A percentile compares a stretch with the other conserved stretches of the same genome.
phyloP scores from a whole-genome alignment of 2,797 vertebrate genomes.

The Acestrorhynchus altus region DNA sequence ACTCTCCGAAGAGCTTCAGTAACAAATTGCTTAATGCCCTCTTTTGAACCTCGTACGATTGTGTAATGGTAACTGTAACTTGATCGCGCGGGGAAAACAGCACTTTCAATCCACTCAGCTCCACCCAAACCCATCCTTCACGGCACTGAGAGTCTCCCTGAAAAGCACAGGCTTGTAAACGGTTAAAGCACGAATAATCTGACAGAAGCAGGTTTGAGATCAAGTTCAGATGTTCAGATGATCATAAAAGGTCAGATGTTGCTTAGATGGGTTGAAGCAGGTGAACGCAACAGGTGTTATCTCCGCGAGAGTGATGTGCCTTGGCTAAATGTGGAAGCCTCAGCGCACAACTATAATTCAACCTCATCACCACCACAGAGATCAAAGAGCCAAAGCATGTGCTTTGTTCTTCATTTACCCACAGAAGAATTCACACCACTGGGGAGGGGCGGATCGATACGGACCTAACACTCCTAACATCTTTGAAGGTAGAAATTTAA shows the following conservation, averaged over 20 bases:
- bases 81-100: constrained; percentile 66
- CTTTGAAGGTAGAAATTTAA: no score
- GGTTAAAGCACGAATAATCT: background rate
- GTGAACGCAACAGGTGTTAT: constrained; percentile 39
- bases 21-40: constrained; percentile 69
- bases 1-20: constrained; percentile 67
- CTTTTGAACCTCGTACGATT: constrained; percentile 70
- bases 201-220: background rate
- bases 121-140: constrained; percentile 51
- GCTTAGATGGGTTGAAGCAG: constrained; percentile 29
- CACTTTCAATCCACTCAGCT: constrained; percentile 58
- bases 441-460: no score
- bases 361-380: constrained; percentile 49
- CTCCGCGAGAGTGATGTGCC: constrained; percentile 23
- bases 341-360: constrained; percentile 45
- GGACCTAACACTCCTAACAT: no score
- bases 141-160: background rate
- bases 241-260: background rate
- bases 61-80: constrained; percentile 71
- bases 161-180: background rate
- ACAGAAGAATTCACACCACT: constrained; percentile 31
- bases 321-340: constrained; percentile 44
- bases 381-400: constrained; percentile 38
- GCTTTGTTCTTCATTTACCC: constrained; percentile 50
- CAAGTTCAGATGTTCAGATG: background rate